Base-by-base conservation (phyloP, 2,113 vertebrate genomes). In the Limanda limanda region DNA sequence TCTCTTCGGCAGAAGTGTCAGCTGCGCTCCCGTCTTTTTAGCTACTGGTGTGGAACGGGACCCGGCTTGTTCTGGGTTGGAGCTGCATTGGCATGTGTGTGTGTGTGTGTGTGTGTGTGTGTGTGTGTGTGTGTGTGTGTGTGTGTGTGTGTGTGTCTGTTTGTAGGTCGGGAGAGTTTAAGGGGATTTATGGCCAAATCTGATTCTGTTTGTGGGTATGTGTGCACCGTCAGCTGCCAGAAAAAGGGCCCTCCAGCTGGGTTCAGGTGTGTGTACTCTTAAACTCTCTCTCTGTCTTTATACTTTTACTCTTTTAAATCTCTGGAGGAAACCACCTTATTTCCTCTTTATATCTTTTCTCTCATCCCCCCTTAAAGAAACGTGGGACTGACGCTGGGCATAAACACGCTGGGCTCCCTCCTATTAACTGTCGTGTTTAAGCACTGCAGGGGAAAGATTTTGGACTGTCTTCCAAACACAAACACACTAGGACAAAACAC, bases 1-100 rank as follows among this genome's bases (percentile, higher is more conserved):
- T 84, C 78, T 90, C 75, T 69, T 79, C 82, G 35, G 84, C 88
- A 87, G 83, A 88, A 91, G 90, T 92, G 90, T 92, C 88, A 89
- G 89, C 86, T 90, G 87, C 18, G 73, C 51, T 90, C 74, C 77
- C 63, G 24, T 93, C 92, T 89, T 88, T 88, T 89, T 85, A 89
- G 80, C 79, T 83, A 86, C 81, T 85, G 92, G 84, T 88, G 89
- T 92, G 88, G 90, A 92, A 93, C 70, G 58, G 67, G 76, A 80
- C 74, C 72, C 76, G 64, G 77, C 78, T 86, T 88, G 84, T 84
- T 79, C 66, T 52, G 70, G 64, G 55, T 76, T 78, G 78, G 81
- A 87, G 65, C 57, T 42, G 74, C 18, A 55, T 63, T 67, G 76
- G 69, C 23, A 21, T 31, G 68, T 61, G 62, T 66, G 70, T 80